Base-by-base conservation (phyloP, 2,797 vertebrate genomes). In the Otus scops region DNA sequence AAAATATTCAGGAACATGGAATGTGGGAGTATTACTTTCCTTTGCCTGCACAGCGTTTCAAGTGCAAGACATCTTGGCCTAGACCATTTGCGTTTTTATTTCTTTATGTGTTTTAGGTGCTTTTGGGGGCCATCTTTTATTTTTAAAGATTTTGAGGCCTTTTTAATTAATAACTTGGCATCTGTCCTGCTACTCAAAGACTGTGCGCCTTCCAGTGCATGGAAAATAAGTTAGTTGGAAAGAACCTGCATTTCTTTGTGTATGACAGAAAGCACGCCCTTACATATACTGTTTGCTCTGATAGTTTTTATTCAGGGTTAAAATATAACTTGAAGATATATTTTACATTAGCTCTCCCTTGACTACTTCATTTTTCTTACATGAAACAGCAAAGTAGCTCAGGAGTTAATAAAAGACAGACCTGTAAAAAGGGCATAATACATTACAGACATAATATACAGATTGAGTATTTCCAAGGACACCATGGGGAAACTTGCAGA, bases 341-440 rank as follows among this genome's bases (percentile, higher is more conserved):
- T 94, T 95, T 77, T 87, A 28, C 32, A 88, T 21, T 92, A 85
- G 32, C 51, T 92, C 21, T 88, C 81, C 77, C 45, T 28, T 76
- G 48, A 41, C 43, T 95, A 43, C 73, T 92, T 93, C 10, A 7
- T 57, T 95, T 69, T 74, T 85, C 63, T 63, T 82, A 48, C 4
- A 34, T 38, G 39, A 83, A 81, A 60, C 32, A 88, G n/a, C 39
- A 63, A 92, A 86, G 70, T 38, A 83, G 14, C 53, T 63, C 67
- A 92, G 81, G 74, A 96, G 50, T 88, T 95, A 74, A 87, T 95
- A 95, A 89, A 95, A 92, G 43, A 75, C 27, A 36, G 56, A 28
- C 73, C 67, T 81, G n/a, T 84, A 77, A 68, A 93, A 81, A 23
- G 4, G 4, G 22, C 22, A 69, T 59, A 64, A 41, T 74, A 26